Evolutionary conservation across 2,797 vertebrate species (phyloP), one percentile per base, ranked within the genome.

Genomic region (Aulostomus chinensis): DNA sequence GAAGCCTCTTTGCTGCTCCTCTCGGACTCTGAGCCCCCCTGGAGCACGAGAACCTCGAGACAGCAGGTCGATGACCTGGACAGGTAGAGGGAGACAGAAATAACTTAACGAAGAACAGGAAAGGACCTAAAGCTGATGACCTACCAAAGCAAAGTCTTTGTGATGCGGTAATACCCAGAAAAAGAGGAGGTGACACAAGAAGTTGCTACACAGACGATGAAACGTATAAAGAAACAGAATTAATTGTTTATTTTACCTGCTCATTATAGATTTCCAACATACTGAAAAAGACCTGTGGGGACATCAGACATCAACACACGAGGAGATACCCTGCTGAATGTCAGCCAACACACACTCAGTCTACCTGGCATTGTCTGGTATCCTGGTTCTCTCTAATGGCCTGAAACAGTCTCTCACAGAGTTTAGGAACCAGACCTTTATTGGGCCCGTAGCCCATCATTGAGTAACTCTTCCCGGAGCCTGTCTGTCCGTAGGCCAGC

Each of bases 201-300:
- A n/a, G n/a, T n/a, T n/a, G n/a, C n/a, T n/a, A n/a, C n/a, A n/a
- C n/a, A n/a, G n/a, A n/a, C n/a, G n/a, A n/a, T n/a, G n/a, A n/a
- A n/a, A n/a, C n/a, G n/a, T n/a, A n/a, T n/a, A n/a, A n/a, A n/a
- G n/a, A 8, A 52, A 10, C n/a, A 7, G 1, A 26, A 13, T 28
- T 9, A 10, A 9, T 8, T 21, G 17, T 3, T 40, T 7, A 7
- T 32, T 9, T 83, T 89, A 95, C 94, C 93, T 95, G 93, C 58
- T 95, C 92, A 0, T 94, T 94, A 70, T 93, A 94, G 70, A 95
- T 95, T 80, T 94, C 94, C 91, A 96, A 68, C 94, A 94, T 94
- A 45, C 94, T 95, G 85, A 94, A 94, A 54, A 93, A 91, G 6
- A 95, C 90, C 94, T 95, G 71, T 21, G 64, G 9, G 63, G 24